phyloP scores from a whole-genome alignment of 1,140 invertebrate species.

The Oreohelix idahoensis region DNA sequence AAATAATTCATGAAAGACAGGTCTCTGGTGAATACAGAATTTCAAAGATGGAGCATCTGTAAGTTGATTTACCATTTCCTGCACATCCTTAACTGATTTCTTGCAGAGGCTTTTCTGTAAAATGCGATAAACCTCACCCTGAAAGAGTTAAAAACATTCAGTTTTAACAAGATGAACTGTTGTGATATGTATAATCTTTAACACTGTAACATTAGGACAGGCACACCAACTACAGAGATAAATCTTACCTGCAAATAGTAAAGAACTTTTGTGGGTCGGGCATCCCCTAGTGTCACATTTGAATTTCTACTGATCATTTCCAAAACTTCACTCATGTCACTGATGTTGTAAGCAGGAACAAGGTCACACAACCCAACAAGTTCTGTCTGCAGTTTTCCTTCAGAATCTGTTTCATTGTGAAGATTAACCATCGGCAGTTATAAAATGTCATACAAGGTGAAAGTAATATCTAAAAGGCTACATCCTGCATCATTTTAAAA shows the following conservation, averaged over 20 bases:
- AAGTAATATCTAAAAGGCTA: no score
- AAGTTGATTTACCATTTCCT: slow-evolving; percentile 48
- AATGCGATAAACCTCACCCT: slow-evolving; percentile 62
- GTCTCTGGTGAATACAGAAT: slow-evolving; percentile 52
- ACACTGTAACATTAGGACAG: no score
- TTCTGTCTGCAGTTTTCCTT: slow-evolving; percentile 49
- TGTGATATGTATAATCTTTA: no score
- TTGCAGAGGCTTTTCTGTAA: slow-evolving; percentile 47
- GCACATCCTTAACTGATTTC: slow-evolving; percentile 47
- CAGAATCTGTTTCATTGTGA: slow-evolving; percentile 7
- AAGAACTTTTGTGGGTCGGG: slow-evolving; percentile 60
- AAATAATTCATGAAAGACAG: slow-evolving; percentile 46
- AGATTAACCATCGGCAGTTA: no score
- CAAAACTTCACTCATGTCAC: slow-evolving; percentile 67
- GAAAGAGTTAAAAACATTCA: slow-evolving; percentile 23
- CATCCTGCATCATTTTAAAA: no score
- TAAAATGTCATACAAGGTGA: no score
- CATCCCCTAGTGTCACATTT: slow-evolving; percentile 43
- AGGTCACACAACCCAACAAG: slow-evolving; percentile 54
- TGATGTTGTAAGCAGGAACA: slow-evolving; percentile 65
- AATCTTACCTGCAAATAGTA: slow-evolving; percentile 67
- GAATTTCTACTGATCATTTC: slow-evolving; percentile 46
- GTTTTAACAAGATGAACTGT: no score
- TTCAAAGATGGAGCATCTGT: slow-evolving; percentile 18
- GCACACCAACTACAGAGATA: no score